phyloP scores from a whole-genome alignment of 2,888 invertebrate genomes.

The Eupeodes luniger region DNA sequence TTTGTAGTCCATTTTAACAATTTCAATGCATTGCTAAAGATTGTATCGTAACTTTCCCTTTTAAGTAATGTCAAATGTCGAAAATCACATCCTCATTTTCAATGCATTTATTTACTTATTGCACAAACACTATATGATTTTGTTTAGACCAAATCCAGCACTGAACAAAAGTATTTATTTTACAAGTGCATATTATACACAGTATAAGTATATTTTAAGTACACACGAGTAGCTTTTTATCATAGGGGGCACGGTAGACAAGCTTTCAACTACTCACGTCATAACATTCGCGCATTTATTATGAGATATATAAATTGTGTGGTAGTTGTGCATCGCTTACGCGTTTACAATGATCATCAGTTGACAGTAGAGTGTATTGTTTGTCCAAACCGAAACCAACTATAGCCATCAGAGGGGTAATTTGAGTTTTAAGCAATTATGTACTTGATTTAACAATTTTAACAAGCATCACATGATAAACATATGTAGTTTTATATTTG shows the following conservation, averaged over 20 bases:
- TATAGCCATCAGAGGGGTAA: conserved; percentile 28
- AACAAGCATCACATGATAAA: conserved; percentile 48
- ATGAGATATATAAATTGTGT: neutral
- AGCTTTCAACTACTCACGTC: conserved; percentile 23
- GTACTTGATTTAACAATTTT: conserved; percentile 50
- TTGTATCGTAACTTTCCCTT: too few relatives aligned
- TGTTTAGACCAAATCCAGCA: neutral
- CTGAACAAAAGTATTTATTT: neutral
- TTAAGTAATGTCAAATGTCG: too few relatives aligned
- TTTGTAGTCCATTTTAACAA: too few relatives aligned
- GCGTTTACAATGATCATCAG: neutral
- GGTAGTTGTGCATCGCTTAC: neutral
- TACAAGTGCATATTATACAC: neutral
- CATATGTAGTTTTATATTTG: too few relatives aligned
- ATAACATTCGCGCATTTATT: conserved; percentile 13
- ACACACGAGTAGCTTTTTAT: neutral
- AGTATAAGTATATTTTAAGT: neutral
- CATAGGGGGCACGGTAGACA: conserved; percentile 16
- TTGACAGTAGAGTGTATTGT: neutral
- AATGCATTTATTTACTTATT: too few relatives aligned
- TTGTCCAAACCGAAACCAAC: conserved; percentile 25
- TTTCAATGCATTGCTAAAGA: too few relatives aligned
- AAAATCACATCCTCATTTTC: too few relatives aligned
- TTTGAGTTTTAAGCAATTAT: conserved; percentile 62
- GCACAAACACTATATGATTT: too few relatives aligned